These are phyloP conservation scores for Nycticorax nycticorax DNA, from an alignment of 2,113 vertebrate genomes.

Conservation along the genomic window DNA sequence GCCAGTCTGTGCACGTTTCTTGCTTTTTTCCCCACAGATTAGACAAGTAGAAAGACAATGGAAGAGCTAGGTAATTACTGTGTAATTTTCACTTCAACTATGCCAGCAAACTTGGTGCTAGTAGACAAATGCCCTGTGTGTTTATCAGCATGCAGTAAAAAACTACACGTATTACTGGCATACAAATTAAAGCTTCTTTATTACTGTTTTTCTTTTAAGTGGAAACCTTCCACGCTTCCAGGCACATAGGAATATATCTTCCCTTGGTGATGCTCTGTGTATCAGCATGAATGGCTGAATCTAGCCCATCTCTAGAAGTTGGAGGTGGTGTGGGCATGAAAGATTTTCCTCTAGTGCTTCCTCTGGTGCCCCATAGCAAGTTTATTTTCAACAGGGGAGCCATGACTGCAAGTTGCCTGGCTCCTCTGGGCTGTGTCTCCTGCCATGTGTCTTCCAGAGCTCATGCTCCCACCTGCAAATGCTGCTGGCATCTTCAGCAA, in stretches of 20 bases:
- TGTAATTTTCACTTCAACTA: background rate
- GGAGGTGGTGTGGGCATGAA: background rate
- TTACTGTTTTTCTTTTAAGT: background rate
- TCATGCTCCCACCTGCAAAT: background rate
- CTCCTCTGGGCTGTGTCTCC: background rate
- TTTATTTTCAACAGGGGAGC: background rate
- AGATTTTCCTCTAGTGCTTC: background rate
- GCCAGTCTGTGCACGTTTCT: background rate
- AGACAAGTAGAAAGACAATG: background rate
- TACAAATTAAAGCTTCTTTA: background rate
- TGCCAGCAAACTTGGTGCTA: background rate
- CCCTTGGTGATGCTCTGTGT: accelerated
- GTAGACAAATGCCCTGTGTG: background rate
- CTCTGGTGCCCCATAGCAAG: background rate
- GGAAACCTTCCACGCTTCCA: background rate
- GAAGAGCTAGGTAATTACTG: accelerated
- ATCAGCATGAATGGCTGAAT: background rate
- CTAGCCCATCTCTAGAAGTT: background rate
- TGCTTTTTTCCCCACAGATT: background rate
- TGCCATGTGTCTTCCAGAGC: accelerated
- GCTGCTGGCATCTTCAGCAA: background rate
- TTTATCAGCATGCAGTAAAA: background rate
- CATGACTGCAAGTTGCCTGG: accelerated
- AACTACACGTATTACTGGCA: background rate
- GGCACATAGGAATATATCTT: background rate